Base-by-base conservation (phyloP, 2,797 vertebrate genomes). In the Syngnathus rostellatus region DNA sequence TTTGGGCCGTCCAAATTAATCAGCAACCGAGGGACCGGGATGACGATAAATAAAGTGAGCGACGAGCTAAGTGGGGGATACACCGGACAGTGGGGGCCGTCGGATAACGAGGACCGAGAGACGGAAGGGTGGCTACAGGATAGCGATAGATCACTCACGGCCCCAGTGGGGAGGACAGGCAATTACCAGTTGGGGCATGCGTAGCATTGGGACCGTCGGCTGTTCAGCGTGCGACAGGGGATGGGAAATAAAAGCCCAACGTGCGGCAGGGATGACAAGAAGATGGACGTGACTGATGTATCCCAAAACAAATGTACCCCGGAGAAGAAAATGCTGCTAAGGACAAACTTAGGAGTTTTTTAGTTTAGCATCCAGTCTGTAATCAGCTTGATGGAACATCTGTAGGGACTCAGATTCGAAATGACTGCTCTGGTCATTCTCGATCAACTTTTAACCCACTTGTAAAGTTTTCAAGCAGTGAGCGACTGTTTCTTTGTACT, bases 161-260 rank as follows among this genome's bases (percentile, higher is more conserved):
- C 80, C 77, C 85, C 78, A 53, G 80, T 87, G 87, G 81, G 82
- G 85, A 82, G 78, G 80, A 86, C 81, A 88, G 84, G 85, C 89
- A 89, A 90, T 91, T 90, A 90, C 88, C 81, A 86, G 83, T 76
- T 76, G 77, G 87, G 85, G 79, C 81, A 79, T 83, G 73, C 75
- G 76, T 71, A 80, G 79, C 79, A 75, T 78, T 76, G 84, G 75
- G 81, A 70, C 40, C 46, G 66, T 69, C 79, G 75, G 73, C 74
- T 72, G 71, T 64, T 64, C 61, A 54, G 65, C 38, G 62, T 45
- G 51, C 43, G 25, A 71, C 51, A 69, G 67, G 65, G 70, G 48
- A 69, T 50, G 65, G 55, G 54, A 64, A 63, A 68, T 68, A 53
- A 71, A 72, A 74, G 69, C 69, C 72, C 53, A 71, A 62, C 66